phyloP scores from a whole-genome alignment of 2,113 vertebrate genomes.

The Festucalex cinctus region DNA sequence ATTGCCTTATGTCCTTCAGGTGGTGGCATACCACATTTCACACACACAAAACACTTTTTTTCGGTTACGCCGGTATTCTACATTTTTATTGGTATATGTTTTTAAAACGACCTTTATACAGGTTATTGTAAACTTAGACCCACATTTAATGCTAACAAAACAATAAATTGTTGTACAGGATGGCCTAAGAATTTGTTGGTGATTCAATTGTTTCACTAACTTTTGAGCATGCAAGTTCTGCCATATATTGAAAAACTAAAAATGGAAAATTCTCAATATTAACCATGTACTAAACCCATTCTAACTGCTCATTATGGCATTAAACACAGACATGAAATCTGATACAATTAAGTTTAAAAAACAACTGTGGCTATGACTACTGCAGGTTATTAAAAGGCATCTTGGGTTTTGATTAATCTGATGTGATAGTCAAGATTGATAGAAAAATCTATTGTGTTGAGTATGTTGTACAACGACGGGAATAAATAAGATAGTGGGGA shows the following conservation, averaged over 20 bases:
- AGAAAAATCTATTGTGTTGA: not conserved
- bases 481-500: slow-evolving; percentile 9
- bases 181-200: too few relatives aligned
- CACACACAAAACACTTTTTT: too few relatives aligned
- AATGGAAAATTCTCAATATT: not conserved
- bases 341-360: not conserved
- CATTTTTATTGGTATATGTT: too few relatives aligned
- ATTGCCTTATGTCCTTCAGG: too few relatives aligned
- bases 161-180: too few relatives aligned
- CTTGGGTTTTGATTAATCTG: not conserved
- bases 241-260: not conserved
- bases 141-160: too few relatives aligned
- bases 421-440: not conserved
- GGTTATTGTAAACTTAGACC: too few relatives aligned
- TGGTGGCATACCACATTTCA: too few relatives aligned
- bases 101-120: too few relatives aligned
- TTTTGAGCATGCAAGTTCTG: not conserved
- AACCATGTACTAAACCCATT: not conserved
- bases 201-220: too few relatives aligned
- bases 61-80: too few relatives aligned
- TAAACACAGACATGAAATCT: not conserved
- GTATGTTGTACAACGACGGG: not conserved
- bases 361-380: not conserved
- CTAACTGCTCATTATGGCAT: not conserved
- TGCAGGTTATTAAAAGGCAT: not conserved